A percentile compares a stretch with the other conserved stretches of the same genome.
Evolutionary conservation across 2,888 invertebrate species (phyloP).

Genomic region (Apamea sordens): DNA sequence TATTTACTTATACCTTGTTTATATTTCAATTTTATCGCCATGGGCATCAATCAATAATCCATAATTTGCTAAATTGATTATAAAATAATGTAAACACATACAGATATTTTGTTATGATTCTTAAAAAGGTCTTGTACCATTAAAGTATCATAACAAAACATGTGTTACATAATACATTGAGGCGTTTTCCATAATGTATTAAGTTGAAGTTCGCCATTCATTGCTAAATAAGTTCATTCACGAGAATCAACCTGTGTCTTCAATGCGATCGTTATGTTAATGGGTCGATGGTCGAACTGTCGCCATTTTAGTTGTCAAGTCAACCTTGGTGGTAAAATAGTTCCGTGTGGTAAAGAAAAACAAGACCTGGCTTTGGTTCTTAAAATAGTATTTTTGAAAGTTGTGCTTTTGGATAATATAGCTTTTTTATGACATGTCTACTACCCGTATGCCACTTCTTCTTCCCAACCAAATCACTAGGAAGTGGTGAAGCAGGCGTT

Average conservation of each 20-base stretch:
- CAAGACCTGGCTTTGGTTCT: conserved; percentile 13
- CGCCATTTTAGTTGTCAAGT: conserved; percentile 52
- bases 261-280: conserved; percentile 56
- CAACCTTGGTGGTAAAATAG: conserved; percentile 57
- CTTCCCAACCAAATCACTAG: neutral
- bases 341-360: conserved; percentile 43
- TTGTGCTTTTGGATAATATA: conserved; percentile 11
- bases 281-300: conserved; percentile 40
- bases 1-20: too few relatives aligned
- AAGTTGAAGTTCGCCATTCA: conserved; percentile 20
- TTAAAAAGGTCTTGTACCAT: neutral
- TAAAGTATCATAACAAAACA: neutral
- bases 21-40: neutral
- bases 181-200: conserved; percentile 27
- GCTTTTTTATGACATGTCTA: neutral
- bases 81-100: neutral
- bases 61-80: neutral
- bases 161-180: neutral
- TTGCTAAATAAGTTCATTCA: conserved; percentile 57
- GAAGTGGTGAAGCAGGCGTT: too few relatives aligned
- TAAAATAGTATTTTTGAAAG: conserved; percentile 37
- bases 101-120: neutral
- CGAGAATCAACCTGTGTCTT: conserved; percentile 40
- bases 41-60: too few relatives aligned
- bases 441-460: neutral